Conservation (phyloP, 2,888 invertebrate genomes). For the Andrena marginata region DNA sequence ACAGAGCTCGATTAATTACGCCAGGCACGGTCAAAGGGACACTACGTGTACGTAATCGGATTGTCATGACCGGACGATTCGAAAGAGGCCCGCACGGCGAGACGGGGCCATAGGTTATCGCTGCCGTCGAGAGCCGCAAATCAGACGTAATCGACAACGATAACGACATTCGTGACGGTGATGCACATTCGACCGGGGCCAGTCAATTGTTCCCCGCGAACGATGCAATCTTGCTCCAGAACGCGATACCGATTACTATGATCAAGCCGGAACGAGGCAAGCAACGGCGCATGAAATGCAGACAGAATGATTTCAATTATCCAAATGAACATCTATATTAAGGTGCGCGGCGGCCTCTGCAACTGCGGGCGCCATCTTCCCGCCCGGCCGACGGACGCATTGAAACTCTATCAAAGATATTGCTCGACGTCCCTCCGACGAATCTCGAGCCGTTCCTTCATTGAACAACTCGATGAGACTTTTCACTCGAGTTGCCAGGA, state of each 20-base stretch:
- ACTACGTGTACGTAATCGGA: constrained; percentile 52
- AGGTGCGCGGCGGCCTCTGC: constrained; percentile 24
- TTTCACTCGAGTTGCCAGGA: constrained; percentile 77
- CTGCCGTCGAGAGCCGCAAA: constrained; percentile 47
- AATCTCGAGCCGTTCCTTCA: constrained; percentile 56
- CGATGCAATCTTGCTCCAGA: constrained; percentile 67
- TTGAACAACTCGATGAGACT: constrained; percentile 73
- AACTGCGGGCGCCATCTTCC: constrained; percentile 32
- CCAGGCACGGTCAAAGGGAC: constrained; percentile 18
- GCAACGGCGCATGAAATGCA: constrained; percentile 76
- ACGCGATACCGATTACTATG: constrained; percentile 72
- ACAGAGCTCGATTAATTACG: constrained; percentile 30
- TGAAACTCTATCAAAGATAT: constrained; percentile 73
- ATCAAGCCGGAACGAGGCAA: constrained; percentile 68
- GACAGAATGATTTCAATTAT: constrained; percentile 81
- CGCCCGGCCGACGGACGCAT: constrained; percentile 27
- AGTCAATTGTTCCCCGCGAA: constrained; percentile 64
- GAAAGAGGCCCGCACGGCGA: constrained; percentile 59
- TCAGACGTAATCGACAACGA: constrained; percentile 70
- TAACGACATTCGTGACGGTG: constrained; percentile 71
- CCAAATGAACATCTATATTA: constrained; percentile 72
- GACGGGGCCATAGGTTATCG: constrained; percentile 11
- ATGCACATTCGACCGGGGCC: constrained; percentile 42
- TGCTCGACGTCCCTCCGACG: constrained; percentile 42
- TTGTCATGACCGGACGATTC: constrained; percentile 65